These are phyloP conservation scores for Himalopsyche tibetana DNA, from an alignment of 2,888 invertebrate species.

Conservation along the genomic window DNA sequence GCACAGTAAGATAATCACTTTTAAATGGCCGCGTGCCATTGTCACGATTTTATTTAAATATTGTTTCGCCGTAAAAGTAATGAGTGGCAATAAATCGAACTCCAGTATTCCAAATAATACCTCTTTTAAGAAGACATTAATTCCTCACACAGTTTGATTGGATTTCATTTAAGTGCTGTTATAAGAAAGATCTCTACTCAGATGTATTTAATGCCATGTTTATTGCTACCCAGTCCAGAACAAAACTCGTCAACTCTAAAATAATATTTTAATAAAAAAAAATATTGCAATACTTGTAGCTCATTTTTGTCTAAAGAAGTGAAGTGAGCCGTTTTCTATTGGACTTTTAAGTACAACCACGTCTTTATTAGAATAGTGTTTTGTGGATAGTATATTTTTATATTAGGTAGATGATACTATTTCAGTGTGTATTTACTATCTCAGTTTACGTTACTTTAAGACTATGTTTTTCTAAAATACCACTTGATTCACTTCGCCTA, in stretches of 20 bases:
- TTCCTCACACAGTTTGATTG: conserved; percentile 44
- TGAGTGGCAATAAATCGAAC: conserved; percentile 39
- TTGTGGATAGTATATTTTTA: too few relatives aligned
- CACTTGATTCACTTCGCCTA: too few relatives aligned
- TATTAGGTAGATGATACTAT: too few relatives aligned
- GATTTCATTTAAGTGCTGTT: conserved; percentile 41
- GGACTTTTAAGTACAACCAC: too few relatives aligned
- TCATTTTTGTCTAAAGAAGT: too few relatives aligned
- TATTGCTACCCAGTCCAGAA: background rate
- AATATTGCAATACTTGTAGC: too few relatives aligned
- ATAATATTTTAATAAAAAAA: too few relatives aligned
- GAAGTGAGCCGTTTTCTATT: too few relatives aligned
- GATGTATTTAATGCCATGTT: conserved; percentile 34
- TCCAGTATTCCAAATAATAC: conserved; percentile 44
- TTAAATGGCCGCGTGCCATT: conserved; percentile 56
- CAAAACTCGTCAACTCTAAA: background rate
- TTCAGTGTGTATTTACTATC: too few relatives aligned
- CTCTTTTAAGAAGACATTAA: conserved; percentile 46
- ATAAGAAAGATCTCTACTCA: conserved; percentile 12
- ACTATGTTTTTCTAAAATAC: too few relatives aligned
- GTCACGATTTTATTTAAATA: conserved; percentile 50
- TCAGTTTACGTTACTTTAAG: too few relatives aligned
- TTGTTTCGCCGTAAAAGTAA: background rate
- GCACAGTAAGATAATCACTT: conserved; percentile 27
- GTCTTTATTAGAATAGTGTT: too few relatives aligned